Evolutionary conservation across 2,113 vertebrate species (phyloP).

Genomic region (Melospiza melodia): DNA sequence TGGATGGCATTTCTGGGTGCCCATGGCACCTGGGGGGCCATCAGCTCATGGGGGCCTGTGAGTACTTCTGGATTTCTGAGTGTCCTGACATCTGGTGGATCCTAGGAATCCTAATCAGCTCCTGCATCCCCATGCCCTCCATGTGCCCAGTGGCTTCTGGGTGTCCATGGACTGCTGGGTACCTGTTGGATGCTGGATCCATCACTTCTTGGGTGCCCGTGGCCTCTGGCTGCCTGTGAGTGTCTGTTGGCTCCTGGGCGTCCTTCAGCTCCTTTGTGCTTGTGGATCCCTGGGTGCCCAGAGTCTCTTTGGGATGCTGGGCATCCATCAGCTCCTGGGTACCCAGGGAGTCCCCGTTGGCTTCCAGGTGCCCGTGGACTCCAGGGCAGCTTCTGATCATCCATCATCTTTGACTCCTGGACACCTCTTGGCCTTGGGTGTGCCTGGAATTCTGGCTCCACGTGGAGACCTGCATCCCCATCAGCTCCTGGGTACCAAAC

Average conservation of each 20-base stretch:
- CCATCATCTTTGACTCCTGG: background rate
- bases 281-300: background rate
- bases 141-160: too few relatives aligned
- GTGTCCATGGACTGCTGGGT: background rate
- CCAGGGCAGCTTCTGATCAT: background rate
- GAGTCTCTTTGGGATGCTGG: background rate
- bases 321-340: background rate
- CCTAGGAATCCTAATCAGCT: background rate
- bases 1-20: background rate
- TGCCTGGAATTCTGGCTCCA: background rate
- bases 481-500: background rate
- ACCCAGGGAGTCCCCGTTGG: background rate
- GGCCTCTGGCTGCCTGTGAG: background rate
- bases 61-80: background rate
- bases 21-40: background rate
- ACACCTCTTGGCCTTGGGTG: background rate
- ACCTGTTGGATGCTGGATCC: background rate
- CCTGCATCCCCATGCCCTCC: background rate
- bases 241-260: background rate
- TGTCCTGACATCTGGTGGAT: background rate
- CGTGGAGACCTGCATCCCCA: background rate
- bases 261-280: background rate
- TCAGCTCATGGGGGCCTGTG: background rate
- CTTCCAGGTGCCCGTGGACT: background rate
- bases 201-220: background rate